Conservation (phyloP, 2,797 vertebrate genomes). For the Sebastes nivosus region DNA sequence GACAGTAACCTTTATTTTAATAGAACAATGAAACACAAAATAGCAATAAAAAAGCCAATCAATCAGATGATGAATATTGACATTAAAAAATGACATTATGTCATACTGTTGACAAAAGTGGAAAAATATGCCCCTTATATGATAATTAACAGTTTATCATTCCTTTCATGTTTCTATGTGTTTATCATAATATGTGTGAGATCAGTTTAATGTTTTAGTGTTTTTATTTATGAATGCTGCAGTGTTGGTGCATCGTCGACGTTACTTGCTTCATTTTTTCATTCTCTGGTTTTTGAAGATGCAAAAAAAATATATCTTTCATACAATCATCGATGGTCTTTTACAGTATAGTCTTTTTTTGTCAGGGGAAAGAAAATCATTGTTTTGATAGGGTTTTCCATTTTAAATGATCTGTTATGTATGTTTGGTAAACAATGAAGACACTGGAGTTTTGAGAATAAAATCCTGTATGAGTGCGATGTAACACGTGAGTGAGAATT, state of each 20-base stretch:
- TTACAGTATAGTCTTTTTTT: neutral
- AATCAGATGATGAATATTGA: neutral
- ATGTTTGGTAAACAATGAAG: neutral
- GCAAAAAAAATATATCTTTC: neutral
- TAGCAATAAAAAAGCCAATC: constrained; percentile 4
- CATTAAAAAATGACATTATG: neutral
- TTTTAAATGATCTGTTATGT: neutral
- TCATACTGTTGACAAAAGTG: neutral
- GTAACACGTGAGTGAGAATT: constrained; percentile 69
- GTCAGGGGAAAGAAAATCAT: neutral
- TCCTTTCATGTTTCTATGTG: rapidly evolving
- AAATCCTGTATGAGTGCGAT: constrained; percentile 10
- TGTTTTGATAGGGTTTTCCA: neutral
- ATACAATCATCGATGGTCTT: constrained; percentile 6
- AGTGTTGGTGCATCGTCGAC: neutral
- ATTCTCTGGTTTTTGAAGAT: neutral
- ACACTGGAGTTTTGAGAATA: neutral
- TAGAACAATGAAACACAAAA: constrained; percentile 71
- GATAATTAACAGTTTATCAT: neutral
- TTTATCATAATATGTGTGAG: neutral
- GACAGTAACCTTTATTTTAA: constrained; percentile 77
- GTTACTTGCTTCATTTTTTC: neutral
- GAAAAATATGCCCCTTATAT: rapidly evolving
- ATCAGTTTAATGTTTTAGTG: neutral
- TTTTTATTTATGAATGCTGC: neutral